Evolutionary conservation across 2,888 invertebrate genomes (phyloP).

Genomic region (Osedax frankpressi): DNA sequence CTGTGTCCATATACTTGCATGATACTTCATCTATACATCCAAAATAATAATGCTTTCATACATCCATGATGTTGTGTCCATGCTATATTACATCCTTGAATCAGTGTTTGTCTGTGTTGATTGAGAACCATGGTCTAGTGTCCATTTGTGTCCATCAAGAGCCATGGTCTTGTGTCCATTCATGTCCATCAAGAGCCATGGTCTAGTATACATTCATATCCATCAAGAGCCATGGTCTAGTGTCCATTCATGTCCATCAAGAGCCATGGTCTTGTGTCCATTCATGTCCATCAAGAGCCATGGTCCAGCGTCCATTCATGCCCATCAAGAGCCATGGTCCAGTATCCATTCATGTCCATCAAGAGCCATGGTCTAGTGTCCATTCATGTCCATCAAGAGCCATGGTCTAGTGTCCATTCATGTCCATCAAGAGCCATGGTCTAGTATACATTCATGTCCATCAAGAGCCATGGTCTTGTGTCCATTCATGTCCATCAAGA

Average conservation of each 20-base stretch:
- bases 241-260: background rate
- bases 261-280: background rate
- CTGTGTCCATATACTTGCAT: background rate
- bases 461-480: background rate
- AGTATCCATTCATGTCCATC: background rate
- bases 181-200: no score
- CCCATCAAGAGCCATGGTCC: no score
- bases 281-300: no score
- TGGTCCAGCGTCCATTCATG: background rate
- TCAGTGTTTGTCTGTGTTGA: background rate
- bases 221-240: background rate
- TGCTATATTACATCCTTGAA: background rate
- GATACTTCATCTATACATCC: background rate
- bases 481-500: no score
- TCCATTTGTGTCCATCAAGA: no score
- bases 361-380: background rate
- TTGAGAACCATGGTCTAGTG: background rate
- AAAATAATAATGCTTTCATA: background rate
- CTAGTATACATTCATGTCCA: background rate
- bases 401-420: background rate
- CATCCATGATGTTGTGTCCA: background rate
- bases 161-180: background rate
- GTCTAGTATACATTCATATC: background rate
- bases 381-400: background rate
- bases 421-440: no score